Evolutionary conservation across 2,797 vertebrate species (phyloP).

Genomic region (Trematomus bernacchii): DNA sequence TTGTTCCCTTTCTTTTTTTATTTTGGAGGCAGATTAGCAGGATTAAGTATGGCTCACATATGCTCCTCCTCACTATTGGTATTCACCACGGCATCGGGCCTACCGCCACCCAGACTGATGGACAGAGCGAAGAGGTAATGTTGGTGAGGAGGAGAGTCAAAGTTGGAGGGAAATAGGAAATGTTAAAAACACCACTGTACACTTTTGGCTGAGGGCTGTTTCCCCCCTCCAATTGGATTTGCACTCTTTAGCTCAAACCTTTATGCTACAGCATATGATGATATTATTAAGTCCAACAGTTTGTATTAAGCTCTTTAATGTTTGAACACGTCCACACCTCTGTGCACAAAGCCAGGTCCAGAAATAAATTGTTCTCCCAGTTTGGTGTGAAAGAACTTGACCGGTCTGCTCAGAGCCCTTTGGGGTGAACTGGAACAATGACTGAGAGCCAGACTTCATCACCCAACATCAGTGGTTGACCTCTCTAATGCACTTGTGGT

Average conservation of each 20-base stretch:
- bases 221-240: not conserved
- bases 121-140: constrained; percentile 36
- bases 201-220: constrained; percentile 1
- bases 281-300: not conserved
- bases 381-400: constrained; percentile 9
- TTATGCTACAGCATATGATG: not conserved
- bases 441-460: constrained; percentile 13
- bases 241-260: not conserved
- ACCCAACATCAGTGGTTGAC: not conserved
- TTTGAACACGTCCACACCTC: not conserved
- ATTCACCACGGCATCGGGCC: constrained; percentile 90
- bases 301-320: not conserved
- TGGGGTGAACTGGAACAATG: not conserved
- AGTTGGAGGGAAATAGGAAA: constrained; percentile 22
- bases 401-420: constrained; percentile 7
- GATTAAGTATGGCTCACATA: constrained; percentile 99
- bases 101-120: constrained; percentile 89
- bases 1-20: constrained; percentile 76
- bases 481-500: constrained; percentile 14
- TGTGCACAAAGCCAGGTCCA: not conserved
- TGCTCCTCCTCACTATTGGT: constrained; percentile 95
- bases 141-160: constrained; percentile 23
- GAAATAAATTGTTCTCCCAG: not conserved
- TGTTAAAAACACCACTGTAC: not conserved
- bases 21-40: constrained; percentile 96